These are phyloP conservation scores for Operophtera brumata DNA, from an alignment of 2,888 invertebrate species.

Conservation along the genomic window DNA sequence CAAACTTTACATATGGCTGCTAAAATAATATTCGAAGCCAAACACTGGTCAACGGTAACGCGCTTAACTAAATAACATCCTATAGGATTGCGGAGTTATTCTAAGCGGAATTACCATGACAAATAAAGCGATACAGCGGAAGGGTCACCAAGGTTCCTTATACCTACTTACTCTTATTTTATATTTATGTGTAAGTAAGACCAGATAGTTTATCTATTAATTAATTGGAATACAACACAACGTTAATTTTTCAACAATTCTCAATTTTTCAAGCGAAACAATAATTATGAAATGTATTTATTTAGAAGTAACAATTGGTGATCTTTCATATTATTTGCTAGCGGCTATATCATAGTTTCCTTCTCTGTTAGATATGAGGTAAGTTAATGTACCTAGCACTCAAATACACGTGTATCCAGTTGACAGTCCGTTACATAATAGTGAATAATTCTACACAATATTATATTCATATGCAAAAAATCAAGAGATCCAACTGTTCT, in stretches of 20 bases:
- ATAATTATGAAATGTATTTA: not conserved
- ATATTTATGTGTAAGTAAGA: not conserved
- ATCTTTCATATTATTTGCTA: slow-evolving; percentile 3
- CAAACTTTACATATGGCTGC: slow-evolving; percentile 17
- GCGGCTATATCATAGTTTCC: not conserved
- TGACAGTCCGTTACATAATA: slow-evolving; percentile 28
- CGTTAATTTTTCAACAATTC: too few relatives aligned
- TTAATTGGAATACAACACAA: too few relatives aligned
- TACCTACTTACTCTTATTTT: slow-evolving; percentile 5
- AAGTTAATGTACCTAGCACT: not conserved
- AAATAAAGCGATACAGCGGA: slow-evolving; percentile 42
- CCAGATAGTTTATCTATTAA: not conserved
- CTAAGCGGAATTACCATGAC: slow-evolving; percentile 58
- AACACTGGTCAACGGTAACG: slow-evolving; percentile 16
- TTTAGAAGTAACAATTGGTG: slow-evolving; percentile 9
- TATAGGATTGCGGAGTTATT: slow-evolving; percentile 34
- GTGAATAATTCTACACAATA: slow-evolving; percentile 39
- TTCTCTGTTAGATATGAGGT: slow-evolving; percentile 6
- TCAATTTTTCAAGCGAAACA: too few relatives aligned
- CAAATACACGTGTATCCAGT: slow-evolving; percentile 6
- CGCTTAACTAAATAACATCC: slow-evolving; percentile 17
- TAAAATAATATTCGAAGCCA: slow-evolving; percentile 17
- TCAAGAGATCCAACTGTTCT: slow-evolving; percentile 53
- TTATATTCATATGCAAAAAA: slow-evolving; percentile 70
- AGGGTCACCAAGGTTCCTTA: slow-evolving; percentile 46